These are phyloP conservation scores for Lagorchestes hirsutus DNA, from an alignment of 2,797 vertebrate genomes.

Conservation along the genomic window DNA sequence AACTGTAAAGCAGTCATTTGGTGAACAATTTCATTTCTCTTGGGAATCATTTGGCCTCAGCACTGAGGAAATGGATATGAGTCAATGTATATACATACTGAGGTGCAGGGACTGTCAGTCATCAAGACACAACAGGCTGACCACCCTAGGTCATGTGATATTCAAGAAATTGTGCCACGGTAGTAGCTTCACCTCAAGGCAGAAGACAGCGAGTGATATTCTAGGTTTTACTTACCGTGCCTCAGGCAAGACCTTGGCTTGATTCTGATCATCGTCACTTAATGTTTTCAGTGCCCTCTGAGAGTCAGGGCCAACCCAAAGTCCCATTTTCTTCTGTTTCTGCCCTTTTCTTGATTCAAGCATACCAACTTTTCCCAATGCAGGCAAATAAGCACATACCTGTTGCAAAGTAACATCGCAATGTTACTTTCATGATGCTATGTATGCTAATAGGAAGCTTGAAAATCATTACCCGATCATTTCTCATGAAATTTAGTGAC, in stretches of 20 bases:
- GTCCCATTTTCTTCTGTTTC: conserved; percentile 79
- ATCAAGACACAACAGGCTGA: conserved; percentile 81
- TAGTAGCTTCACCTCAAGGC: conserved; percentile 83
- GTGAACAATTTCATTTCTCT: conserved; percentile 64
- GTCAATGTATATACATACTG: conserved; percentile 9
- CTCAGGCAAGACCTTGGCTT: conserved; percentile 84
- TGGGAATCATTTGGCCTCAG: conserved; percentile 50
- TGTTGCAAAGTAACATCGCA: conserved; percentile 84
- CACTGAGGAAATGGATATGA: conserved; percentile 16
- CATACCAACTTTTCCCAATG: conserved; percentile 87
- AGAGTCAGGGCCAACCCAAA: conserved; percentile 82
- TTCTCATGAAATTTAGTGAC: conserved; percentile 35
- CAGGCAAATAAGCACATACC: conserved; percentile 92
- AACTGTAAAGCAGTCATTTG: conserved; percentile 65
- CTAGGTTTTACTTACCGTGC: conserved; percentile 90
- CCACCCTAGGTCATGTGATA: conserved; percentile 82
- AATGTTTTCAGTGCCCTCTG: conserved; percentile 85
- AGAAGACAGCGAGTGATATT: conserved; percentile 82
- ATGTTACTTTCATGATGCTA: conserved; percentile 49
- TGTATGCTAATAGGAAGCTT: neutral
- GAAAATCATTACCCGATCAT: neutral
- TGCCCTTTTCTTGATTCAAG: conserved; percentile 73
- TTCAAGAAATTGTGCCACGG: conserved; percentile 82
- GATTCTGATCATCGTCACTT: conserved; percentile 87
- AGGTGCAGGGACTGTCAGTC: conserved; percentile 61